Evolutionary conservation across 2,113 vertebrate genomes (phyloP).

Genomic region (Pagrus major): DNA sequence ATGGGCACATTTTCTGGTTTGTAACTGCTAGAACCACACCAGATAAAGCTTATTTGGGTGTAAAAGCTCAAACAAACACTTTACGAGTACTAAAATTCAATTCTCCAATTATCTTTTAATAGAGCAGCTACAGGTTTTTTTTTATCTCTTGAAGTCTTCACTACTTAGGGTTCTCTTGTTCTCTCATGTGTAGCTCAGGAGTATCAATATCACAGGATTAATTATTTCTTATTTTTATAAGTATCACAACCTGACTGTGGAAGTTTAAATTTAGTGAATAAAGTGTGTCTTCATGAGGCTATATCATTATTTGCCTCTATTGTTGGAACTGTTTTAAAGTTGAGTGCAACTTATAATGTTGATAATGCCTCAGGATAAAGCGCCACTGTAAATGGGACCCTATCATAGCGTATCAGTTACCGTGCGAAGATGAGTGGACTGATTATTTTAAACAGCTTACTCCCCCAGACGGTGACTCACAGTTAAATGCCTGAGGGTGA

Average conservation of each 20-base stretch:
- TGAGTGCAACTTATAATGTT: slow-evolving; percentile 11
- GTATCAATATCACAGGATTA: neutral
- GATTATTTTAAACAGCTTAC: slow-evolving; percentile 55
- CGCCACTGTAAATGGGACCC: slow-evolving; percentile 19
- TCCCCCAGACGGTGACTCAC: slow-evolving; percentile 67
- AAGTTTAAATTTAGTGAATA: slow-evolving; percentile 26
- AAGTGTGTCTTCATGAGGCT: neutral
- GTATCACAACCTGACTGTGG: neutral
- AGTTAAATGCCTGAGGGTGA: slow-evolving; percentile 43
- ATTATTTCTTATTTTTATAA: neutral
- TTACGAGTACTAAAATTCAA: slow-evolving; percentile 58
- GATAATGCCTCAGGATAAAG: slow-evolving; percentile 21
- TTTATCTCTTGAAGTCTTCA: slow-evolving; percentile 35
- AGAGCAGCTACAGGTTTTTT: slow-evolving; percentile 33
- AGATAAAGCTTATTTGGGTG: slow-evolving; percentile 59
- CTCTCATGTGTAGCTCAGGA: neutral
- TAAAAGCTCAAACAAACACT: slow-evolving; percentile 65
- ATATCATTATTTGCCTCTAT: neutral
- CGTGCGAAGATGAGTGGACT: slow-evolving; percentile 20
- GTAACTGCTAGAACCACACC: slow-evolving; percentile 51
- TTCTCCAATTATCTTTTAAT: slow-evolving; percentile 55
- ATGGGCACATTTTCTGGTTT: slow-evolving; percentile 67
- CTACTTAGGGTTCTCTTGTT: neutral
- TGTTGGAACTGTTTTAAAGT: slow-evolving; percentile 8
- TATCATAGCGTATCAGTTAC: slow-evolving; percentile 27